Evolutionary conservation across 2,888 invertebrate species (phyloP).

Genomic region (Brachyopa scutellaris): DNA sequence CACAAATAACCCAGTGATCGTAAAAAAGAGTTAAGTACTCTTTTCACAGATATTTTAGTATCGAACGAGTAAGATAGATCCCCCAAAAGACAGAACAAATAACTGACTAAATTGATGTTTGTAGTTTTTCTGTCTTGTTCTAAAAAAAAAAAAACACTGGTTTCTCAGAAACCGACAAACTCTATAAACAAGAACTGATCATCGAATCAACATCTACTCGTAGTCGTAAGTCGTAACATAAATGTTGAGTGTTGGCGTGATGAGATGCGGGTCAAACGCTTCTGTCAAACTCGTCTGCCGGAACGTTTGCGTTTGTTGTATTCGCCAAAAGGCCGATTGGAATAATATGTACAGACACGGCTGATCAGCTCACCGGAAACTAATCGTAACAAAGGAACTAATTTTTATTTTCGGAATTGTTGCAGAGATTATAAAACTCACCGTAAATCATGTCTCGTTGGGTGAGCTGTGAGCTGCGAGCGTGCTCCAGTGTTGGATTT

Average conservation of each 20-base stretch:
- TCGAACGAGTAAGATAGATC: background rate
- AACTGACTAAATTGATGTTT: constrained; percentile 42
- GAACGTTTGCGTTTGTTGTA: background rate
- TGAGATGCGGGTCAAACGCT: constrained; percentile 48
- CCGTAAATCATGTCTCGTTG: constrained; percentile 53
- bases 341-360: background rate
- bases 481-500: constrained; percentile 39
- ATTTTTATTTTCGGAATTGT: constrained; percentile 50
- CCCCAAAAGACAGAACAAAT: constrained; percentile 25
- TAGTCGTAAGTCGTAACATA: no score
- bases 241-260: constrained; percentile 54
- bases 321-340: constrained; percentile 13
- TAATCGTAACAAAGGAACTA: constrained; percentile 45
- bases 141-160: constrained; percentile 11
- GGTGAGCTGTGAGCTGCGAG: constrained; percentile 30
- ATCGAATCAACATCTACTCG: constrained; percentile 48
- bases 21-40: constrained; percentile 53
- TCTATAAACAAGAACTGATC: constrained; percentile 61
- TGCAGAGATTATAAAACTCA: constrained; percentile 46
- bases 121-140: constrained; percentile 11
- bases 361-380: constrained; percentile 48
- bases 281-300: constrained; percentile 21
- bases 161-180: constrained; percentile 45
- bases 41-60: constrained; percentile 19
- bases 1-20: constrained; percentile 33